Base-by-base conservation (phyloP, 1,140 invertebrate species). In the Adoxophyes honmai region DNA sequence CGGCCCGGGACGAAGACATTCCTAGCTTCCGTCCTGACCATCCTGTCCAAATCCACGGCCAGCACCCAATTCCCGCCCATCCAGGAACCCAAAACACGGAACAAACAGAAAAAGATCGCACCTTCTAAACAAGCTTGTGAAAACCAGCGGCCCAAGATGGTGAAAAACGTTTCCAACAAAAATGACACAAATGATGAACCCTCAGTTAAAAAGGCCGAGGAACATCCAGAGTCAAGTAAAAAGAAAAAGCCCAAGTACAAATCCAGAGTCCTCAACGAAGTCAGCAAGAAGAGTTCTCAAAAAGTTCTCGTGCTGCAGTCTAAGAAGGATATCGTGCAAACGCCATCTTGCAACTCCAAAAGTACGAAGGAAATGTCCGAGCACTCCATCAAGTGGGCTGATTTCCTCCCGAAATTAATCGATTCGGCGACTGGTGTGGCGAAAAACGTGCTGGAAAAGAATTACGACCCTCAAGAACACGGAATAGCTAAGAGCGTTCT, bases 11-110 rank as follows among this genome's bases (percentile, higher is more conserved):
- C 62, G 34, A 75, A 73, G 15, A 63, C 60, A 9, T 78, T 80
- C 42, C 10, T 82, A 14, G 52, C 70, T 0, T 76, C 75, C 1
- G 75, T 75, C 0, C 62, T 79, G 0, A 71, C 52, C 10, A 77
- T 75, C 1, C 57, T 81, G 1, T 73, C 77, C 0, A 77, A 80
- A 70, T 73, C 73, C 1, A 76, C 75, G n/a, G 62, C 70, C 0
- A 68, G 67, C 7, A 79, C 78, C 0, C 78, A 81, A 58, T 68
- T 61, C 10, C 73, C 75, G 2, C 75, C 75, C 13, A 15, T 11
- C 9, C 8, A 72, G 10, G 35, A 63, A 4, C 10, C 51, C 21
- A 28, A 28, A 28, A 2, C 2, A 28, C 21, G 8, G 35, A 11
- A 34, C n/a, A 34, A 28, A 14, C 4, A 57, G 13, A 28, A 28